Evolutionary conservation across 2,888 invertebrate genomes (phyloP).

Genomic region (Gymnosoma rotundatum): DNA sequence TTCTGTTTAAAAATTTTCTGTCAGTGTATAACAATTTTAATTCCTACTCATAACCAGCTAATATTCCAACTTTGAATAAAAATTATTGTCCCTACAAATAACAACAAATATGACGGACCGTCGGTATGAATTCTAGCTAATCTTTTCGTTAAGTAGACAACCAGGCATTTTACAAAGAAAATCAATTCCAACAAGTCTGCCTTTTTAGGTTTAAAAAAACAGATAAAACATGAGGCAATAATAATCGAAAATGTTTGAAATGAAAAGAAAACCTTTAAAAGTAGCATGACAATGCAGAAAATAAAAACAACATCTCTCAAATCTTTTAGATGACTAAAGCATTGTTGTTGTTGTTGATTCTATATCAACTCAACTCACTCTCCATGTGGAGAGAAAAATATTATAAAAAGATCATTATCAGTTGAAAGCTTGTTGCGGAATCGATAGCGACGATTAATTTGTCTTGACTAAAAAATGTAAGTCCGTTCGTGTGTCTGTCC

Average conservation of each 20-base stretch:
- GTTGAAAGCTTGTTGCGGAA: constrained; percentile 74
- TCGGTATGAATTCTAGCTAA: constrained; percentile 58
- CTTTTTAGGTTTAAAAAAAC: not conserved
- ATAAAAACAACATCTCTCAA: constrained; percentile 17
- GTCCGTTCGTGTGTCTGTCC: constrained; percentile 3
- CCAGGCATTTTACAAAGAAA: constrained; percentile 50
- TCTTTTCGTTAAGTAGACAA: constrained; percentile 63
- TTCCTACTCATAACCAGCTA: constrained; percentile 48
- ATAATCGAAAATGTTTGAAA: constrained; percentile 33
- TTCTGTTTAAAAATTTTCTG: no score
- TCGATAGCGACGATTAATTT: constrained; percentile 81
- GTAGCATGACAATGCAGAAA: constrained; percentile 61
- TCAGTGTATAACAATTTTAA: not conserved
- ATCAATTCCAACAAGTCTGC: constrained; percentile 18
- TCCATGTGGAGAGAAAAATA: constrained; percentile 22
- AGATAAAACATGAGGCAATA: constrained; percentile 55
- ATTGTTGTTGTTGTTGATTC: constrained; percentile 21
- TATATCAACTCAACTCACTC: constrained; percentile 17
- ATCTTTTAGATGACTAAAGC: constrained; percentile 25
- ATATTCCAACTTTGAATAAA: constrained; percentile 24
- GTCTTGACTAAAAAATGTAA: constrained; percentile 74
- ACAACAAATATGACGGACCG: constrained; percentile 20
- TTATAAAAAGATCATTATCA: constrained; percentile 63
- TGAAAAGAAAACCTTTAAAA: constrained; percentile 38
- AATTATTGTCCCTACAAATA: constrained; percentile 6